Base-by-base conservation (phyloP, 64 coral and sea anemone genomes). In the Orbicella faveolata region DNA sequence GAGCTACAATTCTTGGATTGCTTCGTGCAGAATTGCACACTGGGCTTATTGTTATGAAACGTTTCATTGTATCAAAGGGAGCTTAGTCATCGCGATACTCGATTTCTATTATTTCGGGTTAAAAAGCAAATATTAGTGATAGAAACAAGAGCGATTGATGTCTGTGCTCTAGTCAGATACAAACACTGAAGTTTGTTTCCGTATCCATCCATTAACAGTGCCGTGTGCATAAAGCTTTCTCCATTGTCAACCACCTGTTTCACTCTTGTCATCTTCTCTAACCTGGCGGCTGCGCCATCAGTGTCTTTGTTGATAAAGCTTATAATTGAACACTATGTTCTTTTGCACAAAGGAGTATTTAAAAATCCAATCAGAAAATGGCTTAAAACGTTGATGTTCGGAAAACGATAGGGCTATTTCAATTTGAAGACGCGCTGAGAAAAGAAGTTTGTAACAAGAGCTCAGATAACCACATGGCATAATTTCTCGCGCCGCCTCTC, bases 401-500 rank as follows among this genome's bases (percentile, higher is more conserved):
- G 41, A 83, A 35, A 66, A 4, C 61, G 15, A 13, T n/a, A 69
- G 21, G 1, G 20, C 10, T 21, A 69, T 23, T 69, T 67, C 3
- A 41, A 25, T 41, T 77, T 37, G 16, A 51, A 44, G 75, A 39
- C 15, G 26, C 61, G 8, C 14, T 62, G 7, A 61, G 18, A 81
- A 81, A 63, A 81, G 34, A 62, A 16, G 36, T 41, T 14, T 48
- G 51, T 52, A 6, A n/a, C 37, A 73, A 25, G 20, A 20, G 14
- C 23, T 72, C 82, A 10, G n/a, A 72, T n/a, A 41, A 73, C 63
- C 82, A 85, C 82, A 85, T 85, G 82, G 82, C 82, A 85, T 85
- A 70, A 85, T 85, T 72, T 85, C 10, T 10, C 25, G 25, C 67
- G 21, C 3, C 21, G 7, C 67, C 0, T 23, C 25, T 73, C 16